Percentiles rank a stretch among this genome's conserved stretches.
These are phyloP conservation scores for Hydrophis major DNA, from an alignment of 2,797 vertebrate species.

Conservation along the genomic window DNA sequence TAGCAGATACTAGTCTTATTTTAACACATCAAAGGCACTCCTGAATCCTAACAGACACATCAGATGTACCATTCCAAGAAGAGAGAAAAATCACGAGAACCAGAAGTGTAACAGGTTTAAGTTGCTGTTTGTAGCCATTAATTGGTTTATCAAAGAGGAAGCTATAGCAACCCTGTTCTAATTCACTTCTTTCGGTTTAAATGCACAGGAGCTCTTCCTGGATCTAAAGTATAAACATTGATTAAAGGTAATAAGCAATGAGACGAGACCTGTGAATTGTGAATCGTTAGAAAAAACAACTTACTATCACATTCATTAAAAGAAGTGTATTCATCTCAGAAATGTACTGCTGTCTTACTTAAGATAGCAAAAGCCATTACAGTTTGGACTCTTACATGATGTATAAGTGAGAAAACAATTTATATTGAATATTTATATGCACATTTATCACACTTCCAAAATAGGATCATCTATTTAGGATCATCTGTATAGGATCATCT, in stretches of 20 bases:
- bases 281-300: not conserved
- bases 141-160: conserved; percentile 11
- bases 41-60: not conserved
- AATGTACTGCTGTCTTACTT: not conserved
- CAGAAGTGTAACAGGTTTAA: not conserved
- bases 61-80: not conserved
- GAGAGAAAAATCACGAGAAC: not conserved
- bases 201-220: not conserved
- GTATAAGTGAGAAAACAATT: not conserved
- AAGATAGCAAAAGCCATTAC: not conserved
- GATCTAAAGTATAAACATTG: not conserved
- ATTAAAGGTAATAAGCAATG: not conserved
- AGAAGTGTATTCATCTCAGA: not conserved
- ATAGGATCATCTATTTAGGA: not conserved
- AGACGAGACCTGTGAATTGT: not conserved
- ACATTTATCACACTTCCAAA: not conserved
- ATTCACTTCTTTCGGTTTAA: not conserved
- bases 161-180: not conserved
- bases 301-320: not conserved
- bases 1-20: not conserved
- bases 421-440: not conserved
- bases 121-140: not conserved
- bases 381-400: not conserved
- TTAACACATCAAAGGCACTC: not conserved
- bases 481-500: not conserved